Evolutionary conservation across 1,140 invertebrate species (phyloP), one percentile per base, ranked within the genome.

Genomic region (Drosophila tropicalis): DNA sequence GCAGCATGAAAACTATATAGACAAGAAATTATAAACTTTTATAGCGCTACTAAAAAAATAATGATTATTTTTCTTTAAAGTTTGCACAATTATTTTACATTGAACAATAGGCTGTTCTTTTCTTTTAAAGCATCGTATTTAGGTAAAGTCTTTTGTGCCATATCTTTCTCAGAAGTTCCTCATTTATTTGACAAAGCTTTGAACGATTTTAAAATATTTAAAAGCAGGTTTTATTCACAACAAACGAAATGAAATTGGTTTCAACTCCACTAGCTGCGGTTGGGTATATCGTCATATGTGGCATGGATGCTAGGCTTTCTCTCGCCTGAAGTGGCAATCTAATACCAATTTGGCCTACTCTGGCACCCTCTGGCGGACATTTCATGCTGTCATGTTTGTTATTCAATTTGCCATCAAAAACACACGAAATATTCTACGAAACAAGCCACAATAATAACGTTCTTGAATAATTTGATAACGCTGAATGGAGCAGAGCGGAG

Each of bases 361-460:
- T 58, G 70, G 9, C 13, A 66, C 29, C 68, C 71, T 69, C 60
- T 34, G 71, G 68, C 60, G 55, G 58, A 32, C 54, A 51, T 25
- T 47, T 34, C 41, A 69, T 54, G 71, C 55, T 51, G 56, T 39
- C 74, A 65, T 77, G 71, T 86, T 87, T 86, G 75, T 79, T 87
- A 82, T 82, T 87, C 69, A 76, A 82, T 86, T 87, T 79, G 67
- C 40, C 83, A 86, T 81, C 79, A 68, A 78, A 82, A 76, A 87
- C 69, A 79, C 73, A 81, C 72, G 75, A 78, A 70, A 82, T 76
- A 54, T 67, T 62, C 63, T 62, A 55, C 70, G 77, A 78, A 75
- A 86, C 82, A 79, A 79, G 82, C 79, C 74, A 67, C 82, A 85
- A 85, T 81, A 85, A 86, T 85, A 85, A 86, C 79, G 75, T 81